phyloP scores from a whole-genome alignment of 2,113 vertebrate genomes.

The Amphiprion percula region DNA sequence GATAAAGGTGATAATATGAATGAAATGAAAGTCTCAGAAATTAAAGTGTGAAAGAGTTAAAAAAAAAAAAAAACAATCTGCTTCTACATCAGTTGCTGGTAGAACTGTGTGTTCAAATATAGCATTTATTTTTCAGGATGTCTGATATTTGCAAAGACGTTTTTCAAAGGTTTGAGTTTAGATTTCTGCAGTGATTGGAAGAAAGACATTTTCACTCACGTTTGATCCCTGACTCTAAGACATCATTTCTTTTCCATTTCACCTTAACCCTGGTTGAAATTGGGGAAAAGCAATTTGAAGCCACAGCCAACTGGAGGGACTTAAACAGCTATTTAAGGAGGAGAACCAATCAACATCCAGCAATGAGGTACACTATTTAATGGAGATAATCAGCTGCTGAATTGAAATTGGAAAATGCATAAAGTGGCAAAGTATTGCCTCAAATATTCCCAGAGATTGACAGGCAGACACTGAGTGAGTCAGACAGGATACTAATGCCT shows the following conservation, averaged over 20 bases:
- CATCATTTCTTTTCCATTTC: constrained; percentile 43
- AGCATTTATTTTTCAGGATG: not conserved
- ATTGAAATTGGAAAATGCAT: constrained; percentile 59
- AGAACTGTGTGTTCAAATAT: not conserved
- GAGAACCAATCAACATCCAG: constrained; percentile 57
- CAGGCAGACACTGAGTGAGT: constrained; percentile 80
- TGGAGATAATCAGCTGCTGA: constrained; percentile 59
- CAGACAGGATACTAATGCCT: constrained; percentile 78
- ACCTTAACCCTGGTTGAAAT: constrained; percentile 21
- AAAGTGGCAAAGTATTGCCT: constrained; percentile 53
- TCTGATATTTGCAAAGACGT: constrained; percentile 15
- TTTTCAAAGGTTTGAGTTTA: constrained; percentile 24
- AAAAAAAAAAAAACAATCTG: not conserved
- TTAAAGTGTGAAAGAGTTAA: not conserved
- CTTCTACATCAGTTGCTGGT: not conserved
- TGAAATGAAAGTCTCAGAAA: not conserved
- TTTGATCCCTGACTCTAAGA: constrained; percentile 20
- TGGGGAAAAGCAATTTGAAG: constrained; percentile 38
- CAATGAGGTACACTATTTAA: constrained; percentile 37
- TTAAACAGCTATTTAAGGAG: constrained; percentile 41
- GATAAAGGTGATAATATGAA: not conserved
- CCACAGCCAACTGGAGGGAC: constrained; percentile 28
- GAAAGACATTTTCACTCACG: constrained; percentile 13
- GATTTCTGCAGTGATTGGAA: constrained; percentile 26
- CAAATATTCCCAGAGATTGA: constrained; percentile 53